A percentile compares a stretch with the other conserved stretches of the same genome.
These are phyloP conservation scores for Parauchenoglanis ngamensis DNA, from an alignment of 2,797 vertebrate genomes.

Conservation along the genomic window DNA sequence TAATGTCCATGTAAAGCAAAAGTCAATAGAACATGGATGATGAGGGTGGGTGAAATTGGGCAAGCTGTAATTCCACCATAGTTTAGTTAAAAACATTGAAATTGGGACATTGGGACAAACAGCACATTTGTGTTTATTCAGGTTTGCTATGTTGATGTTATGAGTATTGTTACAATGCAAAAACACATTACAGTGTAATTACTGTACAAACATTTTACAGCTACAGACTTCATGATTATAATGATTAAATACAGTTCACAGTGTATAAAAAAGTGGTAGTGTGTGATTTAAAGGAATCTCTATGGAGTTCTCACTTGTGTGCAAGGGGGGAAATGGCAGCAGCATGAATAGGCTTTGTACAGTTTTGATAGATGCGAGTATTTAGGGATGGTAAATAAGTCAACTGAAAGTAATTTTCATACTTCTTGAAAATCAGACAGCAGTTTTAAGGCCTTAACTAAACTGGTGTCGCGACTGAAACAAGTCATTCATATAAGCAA, in stretches of 20 bases:
- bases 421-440: background rate
- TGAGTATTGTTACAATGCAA: background rate
- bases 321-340: background rate
- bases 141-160: background rate
- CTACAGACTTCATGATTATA: slow-evolving; percentile 11
- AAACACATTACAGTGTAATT: slow-evolving; percentile 5
- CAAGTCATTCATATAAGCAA: background rate
- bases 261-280: background rate
- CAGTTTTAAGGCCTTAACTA: background rate
- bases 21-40: background rate
- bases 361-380: background rate
- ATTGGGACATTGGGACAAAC: background rate
- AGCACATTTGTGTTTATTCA: background rate
- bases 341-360: background rate
- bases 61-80: background rate
- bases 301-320: background rate
- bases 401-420: background rate
- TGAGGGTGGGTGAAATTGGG: background rate
- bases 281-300: slow-evolving; percentile 8
- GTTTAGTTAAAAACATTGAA: background rate
- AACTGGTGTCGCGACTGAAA: background rate
- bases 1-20: slow-evolving; percentile 1
- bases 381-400: background rate
- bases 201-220: slow-evolving; percentile 19
- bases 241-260: background rate